Conservation (phyloP, 2,888 invertebrate species). For the Sarcophaga variegata region DNA sequence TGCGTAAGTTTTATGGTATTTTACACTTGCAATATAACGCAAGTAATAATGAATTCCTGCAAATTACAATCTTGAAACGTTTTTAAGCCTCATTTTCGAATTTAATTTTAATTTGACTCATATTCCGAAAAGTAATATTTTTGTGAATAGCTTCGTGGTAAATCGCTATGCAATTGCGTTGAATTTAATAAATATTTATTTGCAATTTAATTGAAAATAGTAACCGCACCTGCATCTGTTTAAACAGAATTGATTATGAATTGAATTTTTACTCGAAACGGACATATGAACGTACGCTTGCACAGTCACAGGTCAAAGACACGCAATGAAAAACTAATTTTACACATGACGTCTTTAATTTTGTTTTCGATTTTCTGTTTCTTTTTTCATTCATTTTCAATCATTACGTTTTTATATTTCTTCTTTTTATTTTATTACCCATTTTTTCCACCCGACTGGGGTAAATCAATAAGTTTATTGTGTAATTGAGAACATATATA, state of each 20-base stretch:
- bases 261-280: background rate
- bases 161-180: conserved; percentile 1
- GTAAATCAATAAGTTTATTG: conserved; percentile 53
- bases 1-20: no score
- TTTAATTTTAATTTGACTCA: no score
- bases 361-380: background rate
- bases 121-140: no score
- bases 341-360: conserved; percentile 46
- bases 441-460: background rate
- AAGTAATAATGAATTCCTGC: no score
- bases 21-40: no score
- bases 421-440: background rate
- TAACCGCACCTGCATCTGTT: conserved; percentile 30
- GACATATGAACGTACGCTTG: no score
- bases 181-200: conserved; percentile 41
- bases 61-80: no score
- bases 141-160: background rate
- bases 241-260: background rate
- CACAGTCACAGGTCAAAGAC: conserved; percentile 28
- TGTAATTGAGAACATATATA: conserved; percentile 12
- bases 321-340: conserved; percentile 11
- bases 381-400: background rate
- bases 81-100: no score
- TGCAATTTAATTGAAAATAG: conserved; percentile 6
- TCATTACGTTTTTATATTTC: background rate